phyloP scores from a whole-genome alignment of 2,113 vertebrate genomes.

The Scartelaos histophorus region DNA sequence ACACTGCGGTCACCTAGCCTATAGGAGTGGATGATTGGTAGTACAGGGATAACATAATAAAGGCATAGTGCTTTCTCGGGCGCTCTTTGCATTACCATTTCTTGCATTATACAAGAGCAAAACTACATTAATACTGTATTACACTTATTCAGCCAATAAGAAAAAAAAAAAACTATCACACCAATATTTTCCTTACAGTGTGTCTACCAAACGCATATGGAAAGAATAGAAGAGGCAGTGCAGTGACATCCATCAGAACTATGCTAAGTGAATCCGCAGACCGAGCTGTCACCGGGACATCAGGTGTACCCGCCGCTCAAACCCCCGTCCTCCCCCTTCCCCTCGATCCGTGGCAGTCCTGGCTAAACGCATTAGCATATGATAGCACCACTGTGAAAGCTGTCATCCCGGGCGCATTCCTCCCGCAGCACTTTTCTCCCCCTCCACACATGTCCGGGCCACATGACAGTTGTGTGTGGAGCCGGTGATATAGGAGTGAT shows the following conservation, averaged over 20 bases:
- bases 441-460: not conserved
- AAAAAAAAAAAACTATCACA: too few species aligned
- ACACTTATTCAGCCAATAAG: too few species aligned
- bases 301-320: not conserved
- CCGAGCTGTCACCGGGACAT: slow-evolving; percentile 6
- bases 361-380: not conserved
- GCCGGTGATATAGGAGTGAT: not conserved
- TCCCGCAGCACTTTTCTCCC: not conserved
- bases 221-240: not conserved
- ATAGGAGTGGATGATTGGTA: too few species aligned
- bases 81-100: too few species aligned
- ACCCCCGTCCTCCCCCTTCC: too few species aligned
- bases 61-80: too few species aligned
- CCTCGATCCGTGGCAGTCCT: not conserved
- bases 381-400: not conserved
- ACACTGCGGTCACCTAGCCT: too few species aligned
- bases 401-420: not conserved
- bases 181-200: not conserved
- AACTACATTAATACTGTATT: too few species aligned
- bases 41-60: too few species aligned
- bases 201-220: not conserved
- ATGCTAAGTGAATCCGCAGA: slow-evolving; percentile 30
- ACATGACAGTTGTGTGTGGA: not conserved
- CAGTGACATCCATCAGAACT: not conserved
- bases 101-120: too few species aligned